Conservation (phyloP, 1,140 invertebrate species). For the Ridgeia piscesae region DNA sequence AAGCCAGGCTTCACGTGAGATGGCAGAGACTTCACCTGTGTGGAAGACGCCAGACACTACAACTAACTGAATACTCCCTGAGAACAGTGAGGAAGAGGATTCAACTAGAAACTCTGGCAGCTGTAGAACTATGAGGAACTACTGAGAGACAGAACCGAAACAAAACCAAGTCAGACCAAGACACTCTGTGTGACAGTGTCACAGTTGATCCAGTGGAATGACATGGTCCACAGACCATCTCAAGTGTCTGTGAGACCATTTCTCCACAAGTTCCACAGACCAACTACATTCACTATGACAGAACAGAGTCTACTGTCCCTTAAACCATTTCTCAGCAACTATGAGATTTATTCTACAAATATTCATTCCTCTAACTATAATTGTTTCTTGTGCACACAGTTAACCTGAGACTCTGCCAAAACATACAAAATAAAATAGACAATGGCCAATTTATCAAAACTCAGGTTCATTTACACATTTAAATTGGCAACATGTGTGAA, state of each 20-base stretch:
- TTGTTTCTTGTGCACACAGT: background rate
- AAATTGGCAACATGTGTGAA: background rate
- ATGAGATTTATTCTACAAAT: background rate
- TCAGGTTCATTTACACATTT: background rate
- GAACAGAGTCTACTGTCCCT: background rate
- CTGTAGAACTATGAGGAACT: background rate
- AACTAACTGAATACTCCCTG: background rate
- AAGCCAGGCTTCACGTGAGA: background rate
- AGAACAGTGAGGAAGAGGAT: background rate
- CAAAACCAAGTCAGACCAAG: background rate
- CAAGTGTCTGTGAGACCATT: background rate
- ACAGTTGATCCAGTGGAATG: background rate
- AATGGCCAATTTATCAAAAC: no score
- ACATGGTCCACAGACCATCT: background rate
- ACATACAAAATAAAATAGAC: background rate
- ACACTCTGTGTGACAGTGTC: background rate
- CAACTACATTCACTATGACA: background rate
- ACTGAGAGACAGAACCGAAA: background rate
- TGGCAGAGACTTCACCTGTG: background rate
- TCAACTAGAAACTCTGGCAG: background rate
- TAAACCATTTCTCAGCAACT: background rate
- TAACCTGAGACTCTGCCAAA: background rate
- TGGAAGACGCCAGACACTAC: background rate
- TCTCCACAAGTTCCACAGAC: background rate
- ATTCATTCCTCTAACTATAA: background rate